phyloP scores from a whole-genome alignment of 2,113 vertebrate species.

The Laticauda colubrina region DNA sequence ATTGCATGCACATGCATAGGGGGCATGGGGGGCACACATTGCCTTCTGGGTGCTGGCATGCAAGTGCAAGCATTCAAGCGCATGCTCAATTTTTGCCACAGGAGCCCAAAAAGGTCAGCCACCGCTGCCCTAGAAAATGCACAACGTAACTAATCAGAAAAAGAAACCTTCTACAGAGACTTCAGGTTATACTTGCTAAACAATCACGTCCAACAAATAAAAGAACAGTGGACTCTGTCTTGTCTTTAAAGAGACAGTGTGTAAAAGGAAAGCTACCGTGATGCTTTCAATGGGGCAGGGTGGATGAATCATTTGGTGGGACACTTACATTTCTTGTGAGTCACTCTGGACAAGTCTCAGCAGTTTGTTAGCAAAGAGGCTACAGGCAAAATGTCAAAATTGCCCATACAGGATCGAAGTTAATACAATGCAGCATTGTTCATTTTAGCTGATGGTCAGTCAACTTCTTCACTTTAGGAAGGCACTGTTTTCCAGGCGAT shows the following conservation, averaged over 20 bases:
- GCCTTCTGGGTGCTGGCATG: too few relatives aligned
- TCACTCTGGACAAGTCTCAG: constrained; percentile 19
- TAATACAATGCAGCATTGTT: constrained; percentile 17
- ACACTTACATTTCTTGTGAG: constrained; percentile 15
- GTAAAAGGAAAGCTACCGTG: constrained; percentile 23
- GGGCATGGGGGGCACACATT: too few relatives aligned
- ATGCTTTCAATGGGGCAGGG: background rate
- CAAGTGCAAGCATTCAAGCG: too few relatives aligned
- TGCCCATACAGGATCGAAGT: constrained; percentile 9
- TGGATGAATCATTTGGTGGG: constrained; percentile 34
- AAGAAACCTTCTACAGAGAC: background rate
- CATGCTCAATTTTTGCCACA: too few relatives aligned
- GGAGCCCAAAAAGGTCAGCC: too few relatives aligned
- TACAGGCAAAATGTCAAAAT: constrained; percentile 24
- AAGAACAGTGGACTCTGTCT: background rate
- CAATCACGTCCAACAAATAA: background rate
- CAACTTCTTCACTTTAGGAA: background rate
- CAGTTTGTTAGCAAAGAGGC: constrained; percentile 10
- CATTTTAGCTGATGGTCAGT: background rate
- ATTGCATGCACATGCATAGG: too few relatives aligned
- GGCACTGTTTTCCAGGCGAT: background rate
- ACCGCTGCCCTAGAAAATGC: background rate
- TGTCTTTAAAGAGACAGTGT: constrained; percentile 15
- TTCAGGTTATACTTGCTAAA: constrained; percentile 5
- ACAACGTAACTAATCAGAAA: background rate